A percentile compares a stretch with the other conserved stretches of the same genome.
Evolutionary conservation across 2,797 vertebrate genomes (phyloP).

Genomic region (Peromyscus aztecus): DNA sequence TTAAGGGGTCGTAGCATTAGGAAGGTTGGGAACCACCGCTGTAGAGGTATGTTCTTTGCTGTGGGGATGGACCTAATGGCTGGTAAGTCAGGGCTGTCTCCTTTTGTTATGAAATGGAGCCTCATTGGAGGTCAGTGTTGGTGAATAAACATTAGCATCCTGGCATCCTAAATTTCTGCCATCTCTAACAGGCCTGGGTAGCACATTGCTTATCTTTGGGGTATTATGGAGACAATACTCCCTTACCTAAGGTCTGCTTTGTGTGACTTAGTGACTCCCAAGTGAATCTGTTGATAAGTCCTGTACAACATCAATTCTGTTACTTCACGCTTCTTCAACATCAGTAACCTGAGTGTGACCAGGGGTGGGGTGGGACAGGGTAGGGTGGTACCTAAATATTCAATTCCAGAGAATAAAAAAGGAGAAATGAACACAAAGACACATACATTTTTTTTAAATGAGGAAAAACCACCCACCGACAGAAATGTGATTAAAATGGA

Average conservation of each 20-base stretch:
- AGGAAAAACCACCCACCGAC: neutral
- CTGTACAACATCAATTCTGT: neutral
- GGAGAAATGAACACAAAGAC: neutral
- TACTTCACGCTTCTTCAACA: neutral
- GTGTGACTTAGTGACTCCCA: neutral
- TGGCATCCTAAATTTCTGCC: neutral
- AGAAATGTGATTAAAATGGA: neutral
- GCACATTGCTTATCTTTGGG: neutral
- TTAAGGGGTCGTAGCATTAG: neutral
- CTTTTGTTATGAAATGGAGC: neutral
- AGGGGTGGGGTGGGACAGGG: neutral
- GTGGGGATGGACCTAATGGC: no score
- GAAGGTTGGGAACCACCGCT: neutral
- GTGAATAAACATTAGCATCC: no score
- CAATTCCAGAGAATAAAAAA: neutral
- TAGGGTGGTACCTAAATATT: neutral
- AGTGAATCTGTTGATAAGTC: neutral
- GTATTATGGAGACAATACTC: neutral
- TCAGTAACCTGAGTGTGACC: neutral
- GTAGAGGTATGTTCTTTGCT: neutral
- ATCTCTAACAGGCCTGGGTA: neutral
- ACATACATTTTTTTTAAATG: neutral
- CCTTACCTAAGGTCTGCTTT: neutral
- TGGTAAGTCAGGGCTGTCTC: neutral
- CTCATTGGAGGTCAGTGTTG: neutral